A percentile compares a stretch with the other conserved stretches of the same genome.
phyloP scores from a whole-genome alignment of 2,888 invertebrate species.

The Nymphalis polychloros region DNA sequence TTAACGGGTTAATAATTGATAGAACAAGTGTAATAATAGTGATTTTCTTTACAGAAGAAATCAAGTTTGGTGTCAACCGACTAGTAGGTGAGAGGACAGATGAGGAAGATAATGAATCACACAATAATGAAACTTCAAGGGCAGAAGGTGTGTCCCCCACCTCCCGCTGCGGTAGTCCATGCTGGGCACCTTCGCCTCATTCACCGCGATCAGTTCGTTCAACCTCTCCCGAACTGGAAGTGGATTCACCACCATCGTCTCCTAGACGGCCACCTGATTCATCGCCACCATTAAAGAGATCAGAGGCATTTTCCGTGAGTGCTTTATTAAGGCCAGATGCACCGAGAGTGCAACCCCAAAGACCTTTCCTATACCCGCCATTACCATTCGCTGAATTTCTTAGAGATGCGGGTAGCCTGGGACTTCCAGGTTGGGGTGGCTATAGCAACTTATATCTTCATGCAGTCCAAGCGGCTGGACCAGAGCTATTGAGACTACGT shows the following conservation, averaged over 20 bases:
- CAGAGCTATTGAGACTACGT: slow-evolving; percentile 66
- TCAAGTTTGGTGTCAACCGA: slow-evolving; percentile 92
- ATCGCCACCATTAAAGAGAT: slow-evolving; percentile 84
- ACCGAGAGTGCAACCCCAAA: slow-evolving; percentile 82
- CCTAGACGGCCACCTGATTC: slow-evolving; percentile 79
- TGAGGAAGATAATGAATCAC: slow-evolving; percentile 81
- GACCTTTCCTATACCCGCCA: slow-evolving; percentile 84
- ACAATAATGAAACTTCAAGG: slow-evolving; percentile 62
- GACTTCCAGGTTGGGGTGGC: slow-evolving; percentile 81
- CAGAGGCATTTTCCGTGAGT: slow-evolving; percentile 92
- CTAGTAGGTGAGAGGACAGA: slow-evolving; percentile 86
- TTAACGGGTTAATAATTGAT: neutral
- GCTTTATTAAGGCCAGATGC: slow-evolving; percentile 91
- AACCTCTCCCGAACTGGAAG: slow-evolving; percentile 88
- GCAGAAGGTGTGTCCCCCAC: slow-evolving; percentile 71
- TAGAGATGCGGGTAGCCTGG: slow-evolving; percentile 78
- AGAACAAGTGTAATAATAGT: neutral
- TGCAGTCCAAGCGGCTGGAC: slow-evolving; percentile 84
- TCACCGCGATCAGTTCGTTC: slow-evolving; percentile 76
- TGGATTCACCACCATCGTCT: slow-evolving; percentile 86
- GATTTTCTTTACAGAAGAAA: slow-evolving; percentile 85
- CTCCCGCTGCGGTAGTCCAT: slow-evolving; percentile 78
- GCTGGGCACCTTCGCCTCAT: slow-evolving; percentile 78
- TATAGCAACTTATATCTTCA: slow-evolving; percentile 84
- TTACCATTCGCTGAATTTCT: slow-evolving; percentile 84